Percentiles rank a stretch among this genome's conserved stretches.
These are phyloP conservation scores for Siniperca scherzeri DNA, from an alignment of 2,797 vertebrate genomes.

Conservation along the genomic window DNA sequence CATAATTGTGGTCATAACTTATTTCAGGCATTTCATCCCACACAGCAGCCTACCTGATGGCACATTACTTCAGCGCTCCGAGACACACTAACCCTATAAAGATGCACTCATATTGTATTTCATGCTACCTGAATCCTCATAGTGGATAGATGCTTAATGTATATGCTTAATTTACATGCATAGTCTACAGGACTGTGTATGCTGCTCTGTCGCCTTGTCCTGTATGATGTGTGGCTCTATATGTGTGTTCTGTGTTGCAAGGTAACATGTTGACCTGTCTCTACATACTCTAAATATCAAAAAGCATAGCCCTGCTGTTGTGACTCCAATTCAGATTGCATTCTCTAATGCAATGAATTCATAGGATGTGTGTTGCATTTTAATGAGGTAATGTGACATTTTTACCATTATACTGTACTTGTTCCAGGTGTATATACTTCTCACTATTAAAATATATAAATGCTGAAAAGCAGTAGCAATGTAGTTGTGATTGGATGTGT, in stretches of 20 bases:
- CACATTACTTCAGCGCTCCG: conserved; percentile 18
- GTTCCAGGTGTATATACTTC: neutral
- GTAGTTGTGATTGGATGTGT: neutral
- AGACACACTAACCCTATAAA: conserved; percentile 28
- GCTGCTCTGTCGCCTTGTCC: conserved; percentile 22
- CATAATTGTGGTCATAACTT: conserved; percentile 70
- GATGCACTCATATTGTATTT: conserved; percentile 12
- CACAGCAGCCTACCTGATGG: conserved; percentile 45
- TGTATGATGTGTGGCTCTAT: conserved; percentile 22
- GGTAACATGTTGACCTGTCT: conserved; percentile 31
- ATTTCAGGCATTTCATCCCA: conserved; percentile 62
- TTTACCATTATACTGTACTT: neutral
- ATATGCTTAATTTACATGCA: conserved; percentile 54
- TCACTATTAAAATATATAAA: neutral
- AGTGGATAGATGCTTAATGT: conserved; percentile 38
- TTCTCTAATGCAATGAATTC: neutral
- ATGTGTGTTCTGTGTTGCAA: neutral
- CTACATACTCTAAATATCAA: conserved; percentile 33
- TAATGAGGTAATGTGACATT: neutral
- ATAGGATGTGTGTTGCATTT: neutral
- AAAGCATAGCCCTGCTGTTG: neutral
- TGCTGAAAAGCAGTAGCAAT: neutral
- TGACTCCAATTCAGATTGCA: neutral
- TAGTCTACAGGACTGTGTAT: neutral
- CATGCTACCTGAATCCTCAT: conserved; percentile 15